phyloP scores from a whole-genome alignment of 2,888 invertebrate species.

The Callinectes sapidus region DNA sequence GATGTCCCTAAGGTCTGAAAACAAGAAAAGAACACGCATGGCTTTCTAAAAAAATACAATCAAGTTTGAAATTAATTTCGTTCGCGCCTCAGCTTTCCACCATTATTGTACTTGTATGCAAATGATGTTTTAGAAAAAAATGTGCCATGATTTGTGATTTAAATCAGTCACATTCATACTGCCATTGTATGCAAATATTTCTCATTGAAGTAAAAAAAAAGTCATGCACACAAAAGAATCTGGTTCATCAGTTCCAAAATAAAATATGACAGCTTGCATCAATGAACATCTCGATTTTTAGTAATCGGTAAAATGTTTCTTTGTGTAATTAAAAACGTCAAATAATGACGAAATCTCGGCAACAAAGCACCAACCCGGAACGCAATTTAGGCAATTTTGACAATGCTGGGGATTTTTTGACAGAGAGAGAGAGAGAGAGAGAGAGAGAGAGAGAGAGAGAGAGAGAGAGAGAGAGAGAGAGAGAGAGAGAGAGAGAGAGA shows the following conservation, averaged over 20 bases:
- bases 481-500: constrained; percentile 18
- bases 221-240: neutral
- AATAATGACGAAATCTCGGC: neutral
- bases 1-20: neutral
- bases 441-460: constrained; percentile 25
- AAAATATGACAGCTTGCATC: constrained; percentile 1
- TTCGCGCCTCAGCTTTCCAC: neutral
- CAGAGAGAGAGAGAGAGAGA: neutral
- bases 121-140: neutral
- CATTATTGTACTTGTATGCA: neutral
- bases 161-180: neutral
- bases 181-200: neutral
- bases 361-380: neutral
- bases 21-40: neutral
- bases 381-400: neutral
- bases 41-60: neutral
- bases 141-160: neutral
- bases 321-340: neutral
- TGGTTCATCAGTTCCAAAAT: neutral
- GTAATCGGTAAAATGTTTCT: neutral
- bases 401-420: neutral
- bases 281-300: neutral
- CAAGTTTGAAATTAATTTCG: neutral
- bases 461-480: constrained; percentile 12
- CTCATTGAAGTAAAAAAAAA: neutral